Conservation (phyloP, 2,888 invertebrate genomes). For the Myopa tessellatipennis region DNA sequence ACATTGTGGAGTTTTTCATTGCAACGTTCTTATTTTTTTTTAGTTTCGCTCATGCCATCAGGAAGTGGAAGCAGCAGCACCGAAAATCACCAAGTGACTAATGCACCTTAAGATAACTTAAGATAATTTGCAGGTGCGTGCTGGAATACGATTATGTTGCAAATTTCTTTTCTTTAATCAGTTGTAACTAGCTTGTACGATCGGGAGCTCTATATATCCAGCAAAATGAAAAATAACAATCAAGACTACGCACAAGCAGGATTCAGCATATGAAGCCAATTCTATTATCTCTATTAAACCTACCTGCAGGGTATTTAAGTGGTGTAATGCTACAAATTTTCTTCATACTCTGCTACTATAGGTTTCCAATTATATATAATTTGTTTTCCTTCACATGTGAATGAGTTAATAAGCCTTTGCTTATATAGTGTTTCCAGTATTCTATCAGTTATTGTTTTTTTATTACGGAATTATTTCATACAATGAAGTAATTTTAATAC, state of each 20-base stretch:
- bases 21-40: conserved; percentile 44
- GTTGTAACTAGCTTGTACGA: neutral
- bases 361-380: too few species aligned
- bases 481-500: too few species aligned
- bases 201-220: neutral
- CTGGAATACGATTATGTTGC: neutral
- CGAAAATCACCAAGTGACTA: conserved; percentile 37
- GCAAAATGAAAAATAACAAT: conserved; percentile 20
- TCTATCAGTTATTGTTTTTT: too few species aligned
- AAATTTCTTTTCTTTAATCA: neutral
- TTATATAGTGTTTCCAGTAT: too few species aligned
- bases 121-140: too few species aligned
- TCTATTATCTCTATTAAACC: neutral
- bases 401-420: too few species aligned
- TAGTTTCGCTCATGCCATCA: conserved; percentile 61
- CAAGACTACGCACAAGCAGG: neutral
- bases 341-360: too few species aligned
- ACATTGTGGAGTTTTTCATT: neutral
- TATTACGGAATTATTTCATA: too few species aligned
- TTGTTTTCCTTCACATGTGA: too few species aligned
- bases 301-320: too few species aligned
- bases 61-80: conserved; percentile 55
- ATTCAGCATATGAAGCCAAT: neutral
- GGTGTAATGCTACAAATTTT: too few species aligned
- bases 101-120: conserved; percentile 39